Percentiles rank a stretch among this genome's conserved stretches.
phyloP scores from a whole-genome alignment of 2,888 invertebrate genomes.

The Leucophenga montana region DNA sequence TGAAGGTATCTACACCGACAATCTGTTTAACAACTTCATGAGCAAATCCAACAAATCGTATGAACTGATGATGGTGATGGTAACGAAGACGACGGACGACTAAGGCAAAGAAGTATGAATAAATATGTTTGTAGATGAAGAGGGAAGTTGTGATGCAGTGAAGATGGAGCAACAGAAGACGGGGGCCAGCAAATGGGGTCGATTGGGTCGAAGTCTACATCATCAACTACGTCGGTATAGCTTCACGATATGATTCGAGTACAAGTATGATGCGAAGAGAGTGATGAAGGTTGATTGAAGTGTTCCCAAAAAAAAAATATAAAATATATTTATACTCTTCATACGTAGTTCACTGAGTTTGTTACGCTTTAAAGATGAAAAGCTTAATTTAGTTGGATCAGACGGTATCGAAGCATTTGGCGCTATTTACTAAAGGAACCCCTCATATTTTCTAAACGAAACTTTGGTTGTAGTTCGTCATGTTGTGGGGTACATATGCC shows the following conservation, averaged over 20 bases:
- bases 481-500: too few species aligned
- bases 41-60: constrained; percentile 71
- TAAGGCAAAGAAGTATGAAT: constrained; percentile 29
- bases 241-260: constrained; percentile 12
- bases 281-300: too few species aligned
- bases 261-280: background rate
- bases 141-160: constrained; percentile 29
- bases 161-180: background rate
- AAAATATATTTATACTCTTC: too few species aligned
- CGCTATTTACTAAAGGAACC: too few species aligned
- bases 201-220: background rate
- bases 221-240: too few species aligned
- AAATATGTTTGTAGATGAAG: constrained; percentile 29
- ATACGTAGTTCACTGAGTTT: too few species aligned
- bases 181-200: constrained; percentile 39
- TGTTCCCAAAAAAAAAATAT: too few species aligned
- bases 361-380: too few species aligned
- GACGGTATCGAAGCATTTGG: too few species aligned
- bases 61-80: constrained; percentile 58
- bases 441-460: too few species aligned
- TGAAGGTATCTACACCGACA: constrained; percentile 71
- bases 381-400: too few species aligned
- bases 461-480: too few species aligned
- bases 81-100: constrained; percentile 34
- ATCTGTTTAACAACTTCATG: constrained; percentile 72